Conservation (phyloP, 37 sponge, comb jelly and placozoan genomes). For the Corticium candelabrum region DNA sequence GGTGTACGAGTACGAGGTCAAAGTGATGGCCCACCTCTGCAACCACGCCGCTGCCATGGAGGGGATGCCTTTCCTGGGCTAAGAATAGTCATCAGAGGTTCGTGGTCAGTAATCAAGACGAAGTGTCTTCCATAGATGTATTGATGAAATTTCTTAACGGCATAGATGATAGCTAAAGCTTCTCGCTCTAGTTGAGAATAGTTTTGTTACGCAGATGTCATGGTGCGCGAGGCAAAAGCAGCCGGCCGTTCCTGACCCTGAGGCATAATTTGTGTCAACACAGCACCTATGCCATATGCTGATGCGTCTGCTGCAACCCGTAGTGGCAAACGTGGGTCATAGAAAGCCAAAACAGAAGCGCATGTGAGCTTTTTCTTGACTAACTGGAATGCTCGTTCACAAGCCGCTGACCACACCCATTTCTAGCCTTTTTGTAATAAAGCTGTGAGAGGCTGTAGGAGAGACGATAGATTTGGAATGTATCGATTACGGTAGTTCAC, state of each 20-base stretch:
- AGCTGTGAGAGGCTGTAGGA: neutral
- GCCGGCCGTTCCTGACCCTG: neutral
- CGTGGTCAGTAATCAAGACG: too few species aligned
- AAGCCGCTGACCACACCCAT: neutral
- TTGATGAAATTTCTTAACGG: neutral
- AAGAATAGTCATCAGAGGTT: too few species aligned
- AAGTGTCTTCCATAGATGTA: conserved; percentile 14
- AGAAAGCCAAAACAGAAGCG: neutral
- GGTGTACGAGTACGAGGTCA: too few species aligned
- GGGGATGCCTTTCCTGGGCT: too few species aligned
- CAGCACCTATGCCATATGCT: neutral
- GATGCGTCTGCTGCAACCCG: neutral
- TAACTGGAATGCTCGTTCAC: neutral
- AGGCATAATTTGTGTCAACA: neutral
- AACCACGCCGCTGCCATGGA: too few species aligned
- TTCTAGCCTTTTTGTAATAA: neutral
- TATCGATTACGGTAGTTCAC: neutral
- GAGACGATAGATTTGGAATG: neutral
- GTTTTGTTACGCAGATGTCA: neutral
- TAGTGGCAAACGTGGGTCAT: neutral
- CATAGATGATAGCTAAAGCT: neutral
- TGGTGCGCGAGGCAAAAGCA: neutral
- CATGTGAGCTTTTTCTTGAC: neutral
- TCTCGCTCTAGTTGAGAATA: neutral
- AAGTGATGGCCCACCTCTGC: too few species aligned